Percentiles rank a stretch among this genome's conserved stretches.
These are phyloP conservation scores for Magallana angulata DNA, from an alignment of 1,140 invertebrate genomes.

Conservation along the genomic window DNA sequence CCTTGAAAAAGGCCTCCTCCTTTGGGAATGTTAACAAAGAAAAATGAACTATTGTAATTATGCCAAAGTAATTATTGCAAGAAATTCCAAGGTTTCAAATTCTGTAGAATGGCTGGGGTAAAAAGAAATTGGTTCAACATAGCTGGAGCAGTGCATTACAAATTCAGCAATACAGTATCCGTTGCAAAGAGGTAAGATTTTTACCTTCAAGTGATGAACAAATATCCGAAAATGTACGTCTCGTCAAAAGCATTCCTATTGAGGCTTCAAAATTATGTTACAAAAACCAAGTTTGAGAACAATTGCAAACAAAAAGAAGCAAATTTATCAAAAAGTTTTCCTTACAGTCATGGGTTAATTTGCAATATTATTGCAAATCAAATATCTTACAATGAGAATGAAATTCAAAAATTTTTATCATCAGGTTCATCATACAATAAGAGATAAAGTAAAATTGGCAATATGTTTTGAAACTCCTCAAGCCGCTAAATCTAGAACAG, in stretches of 20 bases:
- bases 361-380: neutral
- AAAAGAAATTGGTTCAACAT: neutral
- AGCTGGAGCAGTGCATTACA: neutral
- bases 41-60: neutral
- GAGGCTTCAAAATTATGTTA: neutral
- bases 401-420: neutral
- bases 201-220: neutral
- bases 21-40: neutral
- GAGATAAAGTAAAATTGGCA: neutral
- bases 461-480: neutral
- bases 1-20: neutral
- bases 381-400: neutral
- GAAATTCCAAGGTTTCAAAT: neutral
- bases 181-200: neutral
- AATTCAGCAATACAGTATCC: neutral
- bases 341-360: neutral
- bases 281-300: neutral
- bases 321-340: neutral
- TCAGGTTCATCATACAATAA: neutral
- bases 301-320: slow-evolving; percentile 2
- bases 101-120: neutral
- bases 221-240: neutral
- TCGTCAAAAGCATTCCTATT: neutral
- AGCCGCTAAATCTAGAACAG: neutral
- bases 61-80: neutral